Percentiles rank a stretch among this genome's conserved stretches.
These are phyloP conservation scores for Loxodonta africana DNA, from an alignment of 2,113 vertebrate genomes.

Conservation along the genomic window DNA sequence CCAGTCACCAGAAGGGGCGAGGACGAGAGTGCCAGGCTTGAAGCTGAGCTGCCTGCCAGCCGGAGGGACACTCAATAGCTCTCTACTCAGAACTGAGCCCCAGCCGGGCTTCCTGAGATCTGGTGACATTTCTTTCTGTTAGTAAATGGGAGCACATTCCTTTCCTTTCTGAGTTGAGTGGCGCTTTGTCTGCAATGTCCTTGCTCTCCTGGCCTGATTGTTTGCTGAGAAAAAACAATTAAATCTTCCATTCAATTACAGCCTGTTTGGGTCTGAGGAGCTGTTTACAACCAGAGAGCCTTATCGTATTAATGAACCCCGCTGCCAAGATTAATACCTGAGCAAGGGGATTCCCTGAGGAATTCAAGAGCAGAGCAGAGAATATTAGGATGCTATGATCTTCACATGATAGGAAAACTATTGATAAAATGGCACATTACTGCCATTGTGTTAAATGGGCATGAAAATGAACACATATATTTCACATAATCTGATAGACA, in stretches of 20 bases:
- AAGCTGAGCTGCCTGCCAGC: neutral
- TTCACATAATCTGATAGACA: conserved; percentile 14
- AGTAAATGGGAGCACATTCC: neutral
- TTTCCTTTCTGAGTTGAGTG: conserved; percentile 45
- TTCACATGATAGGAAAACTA: conserved; percentile 64
- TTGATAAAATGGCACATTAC: conserved; percentile 75
- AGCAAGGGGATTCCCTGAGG: conserved; percentile 66
- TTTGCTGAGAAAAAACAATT: conserved; percentile 46
- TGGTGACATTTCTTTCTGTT: conserved; percentile 8
- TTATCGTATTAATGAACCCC: conserved; percentile 77
- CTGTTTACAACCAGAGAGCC: conserved; percentile 67
- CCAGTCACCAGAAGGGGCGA: conserved; percentile 52
- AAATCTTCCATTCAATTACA: conserved; percentile 79
- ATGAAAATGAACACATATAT: conserved; percentile 66
- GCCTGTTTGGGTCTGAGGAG: conserved; percentile 72
- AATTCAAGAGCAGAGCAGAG: conserved; percentile 7
- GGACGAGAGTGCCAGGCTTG: neutral
- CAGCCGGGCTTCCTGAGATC: conserved; percentile 32
- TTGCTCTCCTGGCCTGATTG: conserved; percentile 53
- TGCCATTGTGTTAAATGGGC: conserved; percentile 25
- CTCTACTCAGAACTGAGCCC: conserved; percentile 44
- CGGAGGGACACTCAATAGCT: conserved; percentile 56
- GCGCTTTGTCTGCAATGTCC: conserved; percentile 53
- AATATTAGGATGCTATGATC: conserved; percentile 59
- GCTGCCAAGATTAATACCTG: conserved; percentile 72